Evolutionary conservation across 2,888 invertebrate species (phyloP), one percentile per base, ranked within the genome.

Genomic region (Drosophila histrio): DNA sequence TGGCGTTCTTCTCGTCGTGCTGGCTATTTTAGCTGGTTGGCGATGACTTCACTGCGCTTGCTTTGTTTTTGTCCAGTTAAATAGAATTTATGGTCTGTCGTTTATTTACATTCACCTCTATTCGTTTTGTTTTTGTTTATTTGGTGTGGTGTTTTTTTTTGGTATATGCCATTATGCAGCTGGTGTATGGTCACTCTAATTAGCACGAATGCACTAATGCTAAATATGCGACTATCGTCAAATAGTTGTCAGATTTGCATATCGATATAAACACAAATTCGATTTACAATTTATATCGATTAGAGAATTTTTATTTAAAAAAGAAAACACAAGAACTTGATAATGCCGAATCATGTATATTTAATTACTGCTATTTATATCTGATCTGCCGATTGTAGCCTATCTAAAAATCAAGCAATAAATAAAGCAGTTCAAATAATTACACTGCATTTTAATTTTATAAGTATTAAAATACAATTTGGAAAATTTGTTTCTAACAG

Each of bases 31-130:
- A 1, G 13, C 4, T 7, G 7, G 0, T 53, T 28, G 32, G 7
- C 13, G 38, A 32, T 66, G 30, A 34, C 26, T 68, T 49, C 13
- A 52, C 62, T 54, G 22, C 19, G 17, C n/a, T 47, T 41, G 4
- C 17, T 39, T 44, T 41, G 15, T 28, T 50, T 11, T 19, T 44
- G 15, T 5, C 21, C 39, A 54, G 26, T 5, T 32, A n/a, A 52
- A 28, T 19, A 17, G 1, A 15, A 21, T 50, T 44, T 49, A 21
- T 57, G 38, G 26, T 13, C 17, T 34, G 47, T 39, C 28, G 39
- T 54, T 72, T 73, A 66, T 77, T 73, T 73, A 77, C 72, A 60
- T 46, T 30, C 43, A 71, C 72, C 17, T 43, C 19, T 19, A 36
- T 17, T 30, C 30, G 30, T 32, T 52, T 38, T 63, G 24, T 70